Evolutionary conservation across 2,113 vertebrate genomes (phyloP).

Genomic region (Callipepla squamata): DNA sequence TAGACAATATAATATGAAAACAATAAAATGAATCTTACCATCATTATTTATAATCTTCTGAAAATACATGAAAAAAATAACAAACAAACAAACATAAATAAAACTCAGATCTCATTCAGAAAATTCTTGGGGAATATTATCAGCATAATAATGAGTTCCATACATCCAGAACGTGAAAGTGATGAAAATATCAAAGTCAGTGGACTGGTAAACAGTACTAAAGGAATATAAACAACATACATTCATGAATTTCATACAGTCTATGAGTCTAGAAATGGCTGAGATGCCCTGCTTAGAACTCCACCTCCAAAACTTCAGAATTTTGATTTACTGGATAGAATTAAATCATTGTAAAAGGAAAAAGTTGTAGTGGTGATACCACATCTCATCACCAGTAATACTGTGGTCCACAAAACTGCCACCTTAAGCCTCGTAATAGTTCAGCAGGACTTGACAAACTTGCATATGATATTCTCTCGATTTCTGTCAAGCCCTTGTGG

Average conservation of each 20-base stretch:
- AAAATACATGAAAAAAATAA: background rate
- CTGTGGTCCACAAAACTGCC: too few relatives aligned
- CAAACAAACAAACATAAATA: background rate
- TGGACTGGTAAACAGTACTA: background rate
- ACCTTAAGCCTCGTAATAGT: too few relatives aligned
- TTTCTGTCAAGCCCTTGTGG: too few relatives aligned
- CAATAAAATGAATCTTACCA: background rate
- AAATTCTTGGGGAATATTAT: background rate
- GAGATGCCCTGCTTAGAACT: background rate
- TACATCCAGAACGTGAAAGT: background rate
- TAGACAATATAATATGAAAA: background rate
- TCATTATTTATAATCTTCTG: background rate
- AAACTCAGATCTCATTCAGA: background rate
- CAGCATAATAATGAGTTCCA: background rate
- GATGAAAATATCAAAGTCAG: background rate
- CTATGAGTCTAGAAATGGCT: background rate
- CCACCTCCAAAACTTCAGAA: background rate
- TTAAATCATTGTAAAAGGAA: background rate
- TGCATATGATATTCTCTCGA: too few relatives aligned
- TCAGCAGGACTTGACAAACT: too few relatives aligned
- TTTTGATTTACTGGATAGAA: background rate
- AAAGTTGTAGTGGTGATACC: background rate
- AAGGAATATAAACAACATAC: background rate
- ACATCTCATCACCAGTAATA: too few relatives aligned
- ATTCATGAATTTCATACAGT: background rate